A percentile compares a stretch with the other conserved stretches of the same genome.
These are phyloP conservation scores for Portevinia maculata DNA, from an alignment of 2,888 invertebrate species.

Conservation along the genomic window DNA sequence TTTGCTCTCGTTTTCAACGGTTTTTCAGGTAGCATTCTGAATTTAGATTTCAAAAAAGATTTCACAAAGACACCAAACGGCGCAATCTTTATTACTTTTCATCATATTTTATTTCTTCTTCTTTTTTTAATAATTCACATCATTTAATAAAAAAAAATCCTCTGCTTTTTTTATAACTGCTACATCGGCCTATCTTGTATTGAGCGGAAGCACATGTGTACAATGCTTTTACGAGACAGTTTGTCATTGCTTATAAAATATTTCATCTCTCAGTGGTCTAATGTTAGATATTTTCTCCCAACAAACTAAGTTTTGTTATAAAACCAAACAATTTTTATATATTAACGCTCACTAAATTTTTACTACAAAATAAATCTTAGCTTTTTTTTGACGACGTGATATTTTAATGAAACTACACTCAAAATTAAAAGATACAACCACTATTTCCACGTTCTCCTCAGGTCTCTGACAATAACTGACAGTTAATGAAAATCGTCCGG, in stretches of 20 bases:
- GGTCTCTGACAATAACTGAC: constrained; percentile 29
- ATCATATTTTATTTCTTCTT: no score
- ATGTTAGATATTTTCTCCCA: background rate
- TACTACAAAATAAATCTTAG: constrained; percentile 40
- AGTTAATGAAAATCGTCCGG: constrained; percentile 45
- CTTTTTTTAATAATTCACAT: no score
- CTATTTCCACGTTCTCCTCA: constrained; percentile 41
- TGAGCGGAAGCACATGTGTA: background rate
- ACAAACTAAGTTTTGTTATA: constrained; percentile 6
- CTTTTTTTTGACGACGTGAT: constrained; percentile 43
- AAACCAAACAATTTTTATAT: background rate
- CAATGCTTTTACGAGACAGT: background rate
- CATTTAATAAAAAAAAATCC: no score
- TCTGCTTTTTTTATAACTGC: no score
- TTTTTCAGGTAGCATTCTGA: no score
- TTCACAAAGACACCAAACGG: no score
- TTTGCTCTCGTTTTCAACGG: no score
- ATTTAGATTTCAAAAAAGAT: no score
- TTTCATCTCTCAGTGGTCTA: background rate
- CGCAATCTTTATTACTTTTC: no score
- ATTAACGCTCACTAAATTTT: constrained; percentile 15
- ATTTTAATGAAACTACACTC: constrained; percentile 14
- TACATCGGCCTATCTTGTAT: no score
- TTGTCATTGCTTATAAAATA: background rate
- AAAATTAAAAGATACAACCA: constrained; percentile 16